Evolutionary conservation across 2,797 vertebrate species (phyloP).

Genomic region (Coregonus ussuriensis): DNA sequence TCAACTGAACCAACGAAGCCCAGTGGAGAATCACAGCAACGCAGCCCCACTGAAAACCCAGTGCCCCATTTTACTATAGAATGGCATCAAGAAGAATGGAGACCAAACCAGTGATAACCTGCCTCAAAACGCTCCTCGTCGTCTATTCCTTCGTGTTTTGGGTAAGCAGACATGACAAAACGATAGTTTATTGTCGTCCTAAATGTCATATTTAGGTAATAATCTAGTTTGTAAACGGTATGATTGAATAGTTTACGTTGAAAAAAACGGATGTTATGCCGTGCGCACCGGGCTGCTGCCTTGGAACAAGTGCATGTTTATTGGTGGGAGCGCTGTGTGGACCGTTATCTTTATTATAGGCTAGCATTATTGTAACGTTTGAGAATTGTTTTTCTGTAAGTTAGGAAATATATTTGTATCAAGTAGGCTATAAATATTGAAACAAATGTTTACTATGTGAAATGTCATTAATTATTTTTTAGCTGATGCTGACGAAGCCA

Average conservation of each 20-base stretch:
- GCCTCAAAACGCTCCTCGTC: constrained; percentile 92
- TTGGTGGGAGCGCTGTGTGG: not conserved
- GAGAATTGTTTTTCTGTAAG: not conserved
- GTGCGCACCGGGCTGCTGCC: too few relatives aligned
- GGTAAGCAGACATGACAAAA: constrained; percentile 75
- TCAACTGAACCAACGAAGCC: constrained; percentile 24
- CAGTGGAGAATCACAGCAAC: constrained; percentile 39
- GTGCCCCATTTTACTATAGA: constrained; percentile 73
- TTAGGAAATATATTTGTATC: not conserved
- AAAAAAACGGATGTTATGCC: not conserved
- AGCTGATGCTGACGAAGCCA: not conserved
- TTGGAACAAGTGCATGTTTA: constrained; percentile 6
- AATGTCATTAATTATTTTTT: not conserved
- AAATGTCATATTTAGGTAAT: not conserved
- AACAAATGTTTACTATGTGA: not conserved
- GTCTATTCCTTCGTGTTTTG: constrained; percentile 96
- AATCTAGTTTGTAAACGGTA: not conserved
- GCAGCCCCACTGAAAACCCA: constrained; percentile 40
- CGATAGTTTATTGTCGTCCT: not conserved
- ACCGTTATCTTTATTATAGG: constrained; percentile 10
- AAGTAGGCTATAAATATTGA: not conserved
- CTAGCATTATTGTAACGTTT: not conserved
- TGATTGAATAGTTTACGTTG: not conserved
- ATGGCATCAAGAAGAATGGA: constrained; percentile 97
- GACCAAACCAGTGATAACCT: constrained; percentile 93